Base-by-base conservation (phyloP, 2,113 vertebrate genomes). In the Capra hircus region DNA sequence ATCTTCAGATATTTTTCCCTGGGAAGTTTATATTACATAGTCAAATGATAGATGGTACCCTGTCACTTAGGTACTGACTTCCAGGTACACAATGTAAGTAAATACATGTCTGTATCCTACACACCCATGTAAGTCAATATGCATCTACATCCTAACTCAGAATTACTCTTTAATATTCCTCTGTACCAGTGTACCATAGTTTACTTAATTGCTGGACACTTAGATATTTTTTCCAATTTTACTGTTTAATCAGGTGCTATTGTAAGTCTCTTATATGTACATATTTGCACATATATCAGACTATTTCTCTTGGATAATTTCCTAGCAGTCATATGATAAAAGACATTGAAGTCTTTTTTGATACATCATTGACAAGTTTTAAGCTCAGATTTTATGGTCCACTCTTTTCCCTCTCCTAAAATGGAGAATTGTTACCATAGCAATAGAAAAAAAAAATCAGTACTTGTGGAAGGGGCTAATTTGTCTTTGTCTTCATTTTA, bases 341-440 rank as follows among this genome's bases (percentile, higher is more conserved):
- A 92, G 40, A 12, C 83, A 7, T 89, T 40, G 84, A 88, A 95
- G 74, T 67, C 92, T 43, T 93, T 96, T 96, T 94, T 85, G 89
- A 74, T 89, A 90, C 17, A 85, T 95, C 91, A 93, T 93, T 93
- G 93, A 97, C 83, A 87, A 94, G 90, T 95, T 95, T 96, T 87
- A 95, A 97, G 96, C 89, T 97, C 84, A 88, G 89, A 86, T 95
- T 81, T 91, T 97, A 94, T 95, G 95, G 90, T 87, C 93, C 95
- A 87, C 30, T 94, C 84, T 97, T 96, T 95, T 90, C 40, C 48
- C 21, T 94, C 78, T 97, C 30, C 91, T 91, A 96, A 97, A 98
- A 97, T 96, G 97, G 96, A 97, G 83, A 97, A 55, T 57, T 84
- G 96, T 98, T 98, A 90, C 97, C 97, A 98, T 97, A 96, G 98